Base-by-base conservation (phyloP, 2,797 vertebrate species). In the Potorous gilbertii region DNA sequence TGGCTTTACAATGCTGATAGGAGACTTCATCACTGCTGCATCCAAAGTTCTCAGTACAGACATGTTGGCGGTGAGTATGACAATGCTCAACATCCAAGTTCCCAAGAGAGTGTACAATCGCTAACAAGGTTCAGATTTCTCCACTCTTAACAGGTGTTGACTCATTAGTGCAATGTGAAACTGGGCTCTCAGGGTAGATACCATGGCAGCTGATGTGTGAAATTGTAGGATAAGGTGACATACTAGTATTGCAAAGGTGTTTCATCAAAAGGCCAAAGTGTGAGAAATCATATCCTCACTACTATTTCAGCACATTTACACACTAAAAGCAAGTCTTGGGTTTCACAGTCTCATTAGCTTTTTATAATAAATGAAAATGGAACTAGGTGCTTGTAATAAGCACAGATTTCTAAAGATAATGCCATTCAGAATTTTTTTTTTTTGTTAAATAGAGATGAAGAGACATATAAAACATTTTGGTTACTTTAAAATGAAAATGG, bases 1-100 rank as follows among this genome's bases (percentile, higher is more conserved):
- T 4, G 99, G 99, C 92, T 99, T 99, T 98, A 99, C 99, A 0
- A 99, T 99, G 99, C 98, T 99, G 95, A 97, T 99, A 1, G 99
- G 99, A 95, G 99, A 99, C 98, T 99, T 99, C 98, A 99, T 99
- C 93, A 98, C 98, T 0, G 99, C 99, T 0, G 99, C 99, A 0
- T 99, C 99, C 92, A 98, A 98, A n/a, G 98, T 99, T 87, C 99
- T 99, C 96, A 99, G 98, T 97, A 95, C 98, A 0, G 99, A 99
- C 97, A 98, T 97, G 54, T 98, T 98, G n/a, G 99, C 99, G 99
- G 99, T 99, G 98, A 99, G 98, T 97, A 97, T 96, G 98, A 97
- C 98, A 96, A 96, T 97, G 96, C 98, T 97, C 95, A 46, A 93
- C 50, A 21, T 94, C 93, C 96, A 10, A 0, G 29, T 91, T 97